Base-by-base conservation (phyloP, 2,888 invertebrate species). In the Zygogramma bicolorata region DNA sequence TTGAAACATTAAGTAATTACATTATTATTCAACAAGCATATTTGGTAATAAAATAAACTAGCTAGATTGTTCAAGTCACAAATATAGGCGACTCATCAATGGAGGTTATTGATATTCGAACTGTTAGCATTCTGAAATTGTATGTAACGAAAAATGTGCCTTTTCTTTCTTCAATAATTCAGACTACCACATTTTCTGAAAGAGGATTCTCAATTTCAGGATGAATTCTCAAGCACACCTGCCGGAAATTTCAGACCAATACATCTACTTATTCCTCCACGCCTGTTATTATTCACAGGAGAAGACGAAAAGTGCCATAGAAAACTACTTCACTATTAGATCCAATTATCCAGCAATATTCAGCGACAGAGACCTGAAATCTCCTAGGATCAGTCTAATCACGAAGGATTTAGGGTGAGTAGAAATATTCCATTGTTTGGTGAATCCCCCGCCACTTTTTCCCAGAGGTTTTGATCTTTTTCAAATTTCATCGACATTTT, bases 241-340 rank as follows among this genome's bases (percentile, higher is more conserved):
- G 73, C 91, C 91, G 0, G 87, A 89, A 79, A 89, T 91, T 76
- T 89, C 90, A 0, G 92, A 92, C 80, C 92, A 92, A 78, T 91
- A 90, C 85, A 86, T 92, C 72, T 86, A 90, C 79, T 86, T 92
- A 76, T 93, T 93, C 85, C 88, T 92, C 6, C 92, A 92, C 86
- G 91, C 92, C 70, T 88, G 88, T 74, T 88, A 87, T 77, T 89
- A 87, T 80, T 86, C 88, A 57, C 80, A 86, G 10, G 88, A 88
- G 42, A 86, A 85, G 72, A 87, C 89, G 2, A 89, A 89, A 78
- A 85, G 84, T 69, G 86, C 88, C 34, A 88, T 89, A 42, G 89
- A 89, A 73, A 82, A 82, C 53, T 88, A 88, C 76, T 92, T 91
- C 87, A 90, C 91, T 0, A 85, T 92, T 15, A 87, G 91, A 46